Evolutionary conservation across 2,888 invertebrate genomes (phyloP).

Genomic region (Nemotelus nigrinus): DNA sequence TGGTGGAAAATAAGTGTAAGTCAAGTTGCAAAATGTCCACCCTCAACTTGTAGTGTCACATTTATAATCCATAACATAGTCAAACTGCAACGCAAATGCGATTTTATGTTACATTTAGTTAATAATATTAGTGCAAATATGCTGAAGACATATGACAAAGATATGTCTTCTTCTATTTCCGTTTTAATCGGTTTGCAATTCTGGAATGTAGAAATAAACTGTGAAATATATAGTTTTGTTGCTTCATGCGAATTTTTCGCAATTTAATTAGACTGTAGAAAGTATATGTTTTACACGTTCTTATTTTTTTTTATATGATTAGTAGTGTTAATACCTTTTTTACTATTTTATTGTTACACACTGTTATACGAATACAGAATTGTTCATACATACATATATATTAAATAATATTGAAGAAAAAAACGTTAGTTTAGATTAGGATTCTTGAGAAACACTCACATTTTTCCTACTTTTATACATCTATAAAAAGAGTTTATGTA

Average conservation of each 20-base stretch:
- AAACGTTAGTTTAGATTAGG: neutral
- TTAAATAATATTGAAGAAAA: slow-evolving; percentile 7
- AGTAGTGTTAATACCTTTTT: slow-evolving; percentile 28
- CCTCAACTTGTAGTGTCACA: slow-evolving; percentile 2
- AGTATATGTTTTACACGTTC: slow-evolving; percentile 28
- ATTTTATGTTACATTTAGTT: neutral
- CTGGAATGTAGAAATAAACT: neutral
- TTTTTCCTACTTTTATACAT: slow-evolving; percentile 20
- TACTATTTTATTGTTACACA: slow-evolving; percentile 32
- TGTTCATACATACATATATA: slow-evolving; percentile 16
- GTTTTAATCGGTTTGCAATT: slow-evolving; percentile 13
- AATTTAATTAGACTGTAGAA: slow-evolving; percentile 19
- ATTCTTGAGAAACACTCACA: neutral
- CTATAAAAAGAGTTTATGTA: neutral
- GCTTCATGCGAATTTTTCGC: slow-evolving; percentile 30
- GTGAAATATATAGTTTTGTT: slow-evolving; percentile 20
- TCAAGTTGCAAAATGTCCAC: neutral
- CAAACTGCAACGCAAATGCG: slow-evolving; percentile 12
- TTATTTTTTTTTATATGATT: slow-evolving; percentile 3
- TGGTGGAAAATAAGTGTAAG: neutral
- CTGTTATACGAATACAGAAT: slow-evolving; percentile 27
- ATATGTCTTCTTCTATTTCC: neutral
- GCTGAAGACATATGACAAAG: neutral
- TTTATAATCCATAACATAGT: slow-evolving; percentile 17
- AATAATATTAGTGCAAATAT: no score